A percentile compares a stretch with the other conserved stretches of the same genome.
Evolutionary conservation across 1,140 invertebrate species (phyloP).

Genomic region (Protaetia brevitarsis): DNA sequence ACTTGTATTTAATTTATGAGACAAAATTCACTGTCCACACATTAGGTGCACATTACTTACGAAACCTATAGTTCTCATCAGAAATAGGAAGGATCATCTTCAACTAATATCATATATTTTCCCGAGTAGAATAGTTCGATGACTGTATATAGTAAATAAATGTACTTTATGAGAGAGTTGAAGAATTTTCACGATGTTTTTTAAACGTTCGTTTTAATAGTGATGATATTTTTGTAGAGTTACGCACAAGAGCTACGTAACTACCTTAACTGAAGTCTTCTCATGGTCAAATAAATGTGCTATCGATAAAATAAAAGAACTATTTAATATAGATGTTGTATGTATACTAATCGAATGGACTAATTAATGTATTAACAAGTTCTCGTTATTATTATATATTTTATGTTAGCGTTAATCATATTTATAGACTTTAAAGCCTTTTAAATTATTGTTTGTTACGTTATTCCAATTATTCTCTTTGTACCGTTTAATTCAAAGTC

Average conservation of each 20-base stretch:
- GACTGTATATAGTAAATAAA: conserved; percentile 13
- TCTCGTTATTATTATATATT: not conserved
- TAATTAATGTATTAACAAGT: too few species aligned
- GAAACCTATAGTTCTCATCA: not conserved
- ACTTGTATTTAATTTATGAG: not conserved
- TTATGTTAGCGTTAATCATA: not conserved
- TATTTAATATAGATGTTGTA: not conserved
- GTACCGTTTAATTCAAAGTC: not conserved
- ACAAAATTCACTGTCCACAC: not conserved
- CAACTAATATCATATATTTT: not conserved
- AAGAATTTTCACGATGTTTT: conserved; percentile 13
- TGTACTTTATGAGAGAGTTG: not conserved
- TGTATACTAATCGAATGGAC: not conserved
- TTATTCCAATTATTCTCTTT: not conserved
- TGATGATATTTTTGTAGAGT: conserved; percentile 7
- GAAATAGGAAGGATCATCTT: not conserved
- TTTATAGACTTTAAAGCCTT: not conserved
- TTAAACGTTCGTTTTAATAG: not conserved
- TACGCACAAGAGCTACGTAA: conserved; percentile 20
- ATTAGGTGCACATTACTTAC: not conserved
- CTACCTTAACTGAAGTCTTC: conserved; percentile 16
- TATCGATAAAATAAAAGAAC: conserved; percentile 3
- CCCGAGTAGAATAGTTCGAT: not conserved
- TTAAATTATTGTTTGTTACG: conserved; percentile 3
- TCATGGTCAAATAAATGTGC: not conserved